Evolutionary conservation across 2,113 vertebrate genomes (phyloP).

Genomic region (Phrynocephalus versicolor): DNA sequence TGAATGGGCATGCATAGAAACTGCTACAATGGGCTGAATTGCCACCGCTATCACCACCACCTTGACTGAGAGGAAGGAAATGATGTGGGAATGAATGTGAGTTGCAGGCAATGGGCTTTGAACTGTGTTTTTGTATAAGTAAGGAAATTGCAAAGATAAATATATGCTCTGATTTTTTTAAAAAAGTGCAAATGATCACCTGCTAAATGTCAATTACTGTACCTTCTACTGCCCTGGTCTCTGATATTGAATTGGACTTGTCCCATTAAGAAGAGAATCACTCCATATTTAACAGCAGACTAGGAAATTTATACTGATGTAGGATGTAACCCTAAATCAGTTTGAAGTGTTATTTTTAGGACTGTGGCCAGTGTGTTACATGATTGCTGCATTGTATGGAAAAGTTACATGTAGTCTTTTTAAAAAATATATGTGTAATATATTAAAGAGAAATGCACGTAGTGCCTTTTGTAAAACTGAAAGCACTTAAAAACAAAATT

Average conservation of each 20-base stretch:
- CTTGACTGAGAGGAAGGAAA: not conserved
- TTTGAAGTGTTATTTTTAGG: not conserved
- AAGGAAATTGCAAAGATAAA: not conserved
- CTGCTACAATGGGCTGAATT: not conserved
- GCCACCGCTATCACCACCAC: not conserved
- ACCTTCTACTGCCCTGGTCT: not conserved
- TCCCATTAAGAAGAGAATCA: not conserved
- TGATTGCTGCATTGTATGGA: not conserved
- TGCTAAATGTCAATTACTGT: not conserved
- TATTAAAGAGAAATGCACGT: not conserved
- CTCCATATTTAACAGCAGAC: not conserved
- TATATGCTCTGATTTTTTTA: not conserved
- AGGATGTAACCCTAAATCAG: not conserved
- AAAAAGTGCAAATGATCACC: not conserved
- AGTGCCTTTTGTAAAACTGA: conserved; percentile 36
- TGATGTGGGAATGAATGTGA: not conserved
- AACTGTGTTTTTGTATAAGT: not conserved
- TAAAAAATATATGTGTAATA: not conserved
- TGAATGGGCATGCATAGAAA: not conserved
- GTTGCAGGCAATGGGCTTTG: not conserved
- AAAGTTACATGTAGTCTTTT: not conserved
- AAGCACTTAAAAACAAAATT: not conserved
- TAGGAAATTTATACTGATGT: not conserved
- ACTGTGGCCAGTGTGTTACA: conserved; percentile 1
- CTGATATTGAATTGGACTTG: not conserved